These are phyloP conservation scores for Scolopax rusticola DNA, from an alignment of 2,797 vertebrate species.

Conservation along the genomic window DNA sequence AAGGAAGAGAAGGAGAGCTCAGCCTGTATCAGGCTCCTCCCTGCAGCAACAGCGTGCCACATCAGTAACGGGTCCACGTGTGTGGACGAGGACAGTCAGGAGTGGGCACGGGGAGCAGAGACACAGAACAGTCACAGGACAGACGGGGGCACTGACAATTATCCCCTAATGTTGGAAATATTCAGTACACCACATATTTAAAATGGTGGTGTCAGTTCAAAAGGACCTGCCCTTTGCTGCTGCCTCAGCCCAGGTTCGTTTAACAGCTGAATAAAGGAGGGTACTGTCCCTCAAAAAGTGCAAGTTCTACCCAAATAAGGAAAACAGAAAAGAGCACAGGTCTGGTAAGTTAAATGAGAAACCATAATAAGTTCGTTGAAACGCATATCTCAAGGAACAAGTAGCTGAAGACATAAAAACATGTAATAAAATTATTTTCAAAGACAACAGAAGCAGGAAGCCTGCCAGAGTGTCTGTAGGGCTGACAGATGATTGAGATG, in stretches of 20 bases:
- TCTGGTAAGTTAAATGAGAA: conserved; percentile 29
- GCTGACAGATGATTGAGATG: conserved; percentile 48
- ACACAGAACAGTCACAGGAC: neutral
- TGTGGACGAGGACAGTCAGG: neutral
- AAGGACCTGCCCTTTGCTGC: neutral
- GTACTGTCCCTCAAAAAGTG: neutral
- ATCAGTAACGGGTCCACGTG: fast-evolving
- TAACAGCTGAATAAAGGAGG: neutral
- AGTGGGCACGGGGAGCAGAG: neutral
- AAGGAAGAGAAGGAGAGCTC: neutral
- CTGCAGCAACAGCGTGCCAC: neutral
- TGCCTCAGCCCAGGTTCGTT: neutral
- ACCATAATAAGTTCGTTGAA: neutral
- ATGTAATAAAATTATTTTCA: conserved; percentile 42
- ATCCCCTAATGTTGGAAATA: neutral
- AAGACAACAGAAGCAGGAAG: conserved; percentile 62
- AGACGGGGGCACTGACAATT: fast-evolving
- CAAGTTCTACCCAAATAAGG: neutral
- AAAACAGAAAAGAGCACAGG: conserved; percentile 8
- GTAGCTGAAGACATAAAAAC: conserved; percentile 45
- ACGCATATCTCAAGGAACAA: conserved; percentile 21
- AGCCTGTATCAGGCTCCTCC: conserved; percentile 42
- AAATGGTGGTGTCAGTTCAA: neutral
- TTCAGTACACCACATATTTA: neutral
- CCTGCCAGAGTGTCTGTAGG: conserved; percentile 37